Evolutionary conservation across 2,888 invertebrate species (phyloP).

Genomic region (Agrochola lota): DNA sequence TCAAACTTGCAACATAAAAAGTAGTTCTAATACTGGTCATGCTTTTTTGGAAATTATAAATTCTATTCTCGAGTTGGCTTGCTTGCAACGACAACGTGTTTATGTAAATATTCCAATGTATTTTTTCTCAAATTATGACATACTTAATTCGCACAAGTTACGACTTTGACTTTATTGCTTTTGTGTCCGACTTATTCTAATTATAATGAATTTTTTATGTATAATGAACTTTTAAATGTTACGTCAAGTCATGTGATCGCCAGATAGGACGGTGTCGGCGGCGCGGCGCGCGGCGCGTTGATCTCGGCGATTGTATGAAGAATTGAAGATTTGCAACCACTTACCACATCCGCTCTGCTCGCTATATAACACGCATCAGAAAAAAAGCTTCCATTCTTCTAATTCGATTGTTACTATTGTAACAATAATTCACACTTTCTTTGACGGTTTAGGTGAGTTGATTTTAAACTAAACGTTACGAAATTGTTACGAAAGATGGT

Average conservation of each 20-base stretch:
- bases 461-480: slow-evolving; percentile 22
- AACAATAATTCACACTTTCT: slow-evolving; percentile 36
- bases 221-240: slow-evolving; percentile 40
- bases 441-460: slow-evolving; percentile 4
- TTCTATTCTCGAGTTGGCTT: not conserved
- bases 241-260: slow-evolving; percentile 54
- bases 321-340: slow-evolving; percentile 22
- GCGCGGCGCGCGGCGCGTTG: no score
- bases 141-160: slow-evolving; percentile 8
- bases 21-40: no score
- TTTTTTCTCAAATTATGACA: not conserved
- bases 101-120: not conserved
- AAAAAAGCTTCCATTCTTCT: slow-evolving; percentile 32
- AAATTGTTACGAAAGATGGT: slow-evolving; percentile 29
- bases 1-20: not conserved
- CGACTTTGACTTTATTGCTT: slow-evolving; percentile 17
- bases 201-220: slow-evolving; percentile 29
- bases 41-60: not conserved
- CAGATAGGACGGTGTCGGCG: not conserved
- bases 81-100: not conserved
- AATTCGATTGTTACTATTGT: slow-evolving; percentile 34
- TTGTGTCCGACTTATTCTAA: slow-evolving; percentile 28
- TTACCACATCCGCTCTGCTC: slow-evolving; percentile 31
- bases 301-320: slow-evolving; percentile 12
- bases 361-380: not conserved